A percentile compares a stretch with the other conserved stretches of the same genome.
phyloP scores from a whole-genome alignment of 2,888 invertebrate species.

The Gibbula magus region DNA sequence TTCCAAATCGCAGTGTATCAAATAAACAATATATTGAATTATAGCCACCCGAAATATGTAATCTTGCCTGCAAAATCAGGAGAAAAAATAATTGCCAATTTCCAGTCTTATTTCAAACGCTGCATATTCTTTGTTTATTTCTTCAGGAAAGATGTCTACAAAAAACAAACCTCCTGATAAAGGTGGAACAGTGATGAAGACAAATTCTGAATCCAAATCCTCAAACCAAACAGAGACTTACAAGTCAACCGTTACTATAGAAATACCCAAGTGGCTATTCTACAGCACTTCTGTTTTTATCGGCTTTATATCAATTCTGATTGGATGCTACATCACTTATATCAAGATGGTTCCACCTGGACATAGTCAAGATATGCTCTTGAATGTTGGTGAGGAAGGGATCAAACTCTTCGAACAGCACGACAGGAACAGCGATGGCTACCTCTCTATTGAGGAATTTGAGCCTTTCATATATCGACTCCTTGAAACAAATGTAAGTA shows the following conservation, averaged over 20 bases:
- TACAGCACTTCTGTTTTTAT: constrained; percentile 26
- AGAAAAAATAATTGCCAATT: too few species aligned
- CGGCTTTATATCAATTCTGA: constrained; percentile 28
- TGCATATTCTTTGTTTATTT: too few species aligned
- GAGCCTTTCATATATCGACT: constrained; percentile 63
- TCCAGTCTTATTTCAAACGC: too few species aligned
- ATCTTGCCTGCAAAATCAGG: too few species aligned
- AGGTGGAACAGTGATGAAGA: not conserved
- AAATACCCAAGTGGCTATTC: constrained; percentile 44
- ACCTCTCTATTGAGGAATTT: constrained; percentile 66
- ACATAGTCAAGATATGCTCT: not conserved
- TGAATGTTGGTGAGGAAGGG: constrained; percentile 54
- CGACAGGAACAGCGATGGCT: constrained; percentile 66
- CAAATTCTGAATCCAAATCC: not conserved
- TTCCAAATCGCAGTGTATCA: too few species aligned
- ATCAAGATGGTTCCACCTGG: not conserved
- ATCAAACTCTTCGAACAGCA: constrained; percentile 60
- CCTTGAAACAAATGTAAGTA: constrained; percentile 55
- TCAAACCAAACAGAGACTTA: not conserved
- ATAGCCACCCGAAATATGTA: too few species aligned
- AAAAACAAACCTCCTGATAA: constrained; percentile 9
- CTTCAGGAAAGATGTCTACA: constrained; percentile 6
- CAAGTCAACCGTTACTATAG: constrained; percentile 19
- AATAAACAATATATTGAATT: too few species aligned
- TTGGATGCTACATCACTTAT: constrained; percentile 25